Percentiles rank a stretch among this genome's conserved stretches.
These are phyloP conservation scores for Cryptoblepharus egeriae DNA, from an alignment of 2,797 vertebrate genomes.

Conservation along the genomic window DNA sequence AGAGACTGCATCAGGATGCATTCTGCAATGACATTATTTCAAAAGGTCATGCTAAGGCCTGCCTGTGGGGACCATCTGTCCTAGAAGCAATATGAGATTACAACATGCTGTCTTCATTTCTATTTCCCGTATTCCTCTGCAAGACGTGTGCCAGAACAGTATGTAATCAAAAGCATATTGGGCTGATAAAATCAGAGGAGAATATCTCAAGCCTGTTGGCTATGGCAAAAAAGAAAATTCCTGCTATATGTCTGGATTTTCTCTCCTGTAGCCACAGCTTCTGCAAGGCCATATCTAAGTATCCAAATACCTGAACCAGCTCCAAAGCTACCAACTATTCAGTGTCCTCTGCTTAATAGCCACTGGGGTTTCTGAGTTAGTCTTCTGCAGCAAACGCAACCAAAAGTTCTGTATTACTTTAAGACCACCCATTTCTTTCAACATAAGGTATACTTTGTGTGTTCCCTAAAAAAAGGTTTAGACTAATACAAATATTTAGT, in stretches of 20 bases:
- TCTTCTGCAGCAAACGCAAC: no score
- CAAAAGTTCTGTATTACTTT: no score
- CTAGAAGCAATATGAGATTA: conserved; percentile 18
- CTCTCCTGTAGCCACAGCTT: not conserved
- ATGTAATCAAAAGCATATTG: conserved; percentile 24
- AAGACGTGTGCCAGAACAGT: conserved; percentile 13
- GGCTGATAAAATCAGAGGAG: conserved; percentile 1
- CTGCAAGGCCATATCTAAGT: no score
- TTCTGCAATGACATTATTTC: not conserved
- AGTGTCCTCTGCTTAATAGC: not conserved
- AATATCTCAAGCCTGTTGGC: not conserved
- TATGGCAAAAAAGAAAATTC: not conserved
- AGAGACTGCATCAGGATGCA: not conserved
- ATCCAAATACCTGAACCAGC: not conserved
- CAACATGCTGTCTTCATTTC: conserved; percentile 13
- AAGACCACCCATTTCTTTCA: no score
- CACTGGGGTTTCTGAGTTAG: no score
- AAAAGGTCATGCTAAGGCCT: not conserved
- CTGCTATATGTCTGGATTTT: not conserved
- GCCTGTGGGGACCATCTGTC: not conserved
- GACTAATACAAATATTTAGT: no score
- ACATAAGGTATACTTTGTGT: no score
- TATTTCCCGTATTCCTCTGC: not conserved
- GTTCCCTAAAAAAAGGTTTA: no score
- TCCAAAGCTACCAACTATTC: not conserved